Conservation (phyloP, 2,888 invertebrate species). For the Endomychus coccineus region DNA sequence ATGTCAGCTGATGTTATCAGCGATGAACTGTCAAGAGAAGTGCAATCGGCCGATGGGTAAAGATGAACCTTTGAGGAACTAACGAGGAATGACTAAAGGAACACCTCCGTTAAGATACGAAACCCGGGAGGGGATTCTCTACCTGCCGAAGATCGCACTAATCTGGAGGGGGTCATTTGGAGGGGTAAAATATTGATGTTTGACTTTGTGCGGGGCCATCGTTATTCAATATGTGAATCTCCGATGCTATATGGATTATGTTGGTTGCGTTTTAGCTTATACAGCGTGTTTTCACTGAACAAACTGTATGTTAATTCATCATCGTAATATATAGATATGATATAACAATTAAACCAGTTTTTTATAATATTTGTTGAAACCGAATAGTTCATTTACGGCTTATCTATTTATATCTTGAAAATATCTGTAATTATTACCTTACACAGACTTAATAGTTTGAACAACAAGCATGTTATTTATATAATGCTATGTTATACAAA, state of each 20-base stretch:
- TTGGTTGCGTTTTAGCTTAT: too few species aligned
- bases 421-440: too few species aligned
- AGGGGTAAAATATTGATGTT: slow-evolving; percentile 42
- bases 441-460: too few species aligned
- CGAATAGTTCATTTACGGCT: too few species aligned
- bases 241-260: slow-evolving; percentile 2
- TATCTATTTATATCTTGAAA: too few species aligned
- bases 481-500: too few species aligned
- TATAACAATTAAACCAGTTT: too few species aligned
- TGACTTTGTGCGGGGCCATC: slow-evolving; percentile 28
- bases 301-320: too few species aligned
- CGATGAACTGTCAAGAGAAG: slow-evolving; percentile 9
- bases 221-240: slow-evolving; percentile 1
- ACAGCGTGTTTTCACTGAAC: too few species aligned
- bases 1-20: slow-evolving; percentile 13
- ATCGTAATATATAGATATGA: too few species aligned
- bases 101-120: slow-evolving; percentile 38
- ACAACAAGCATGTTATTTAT: too few species aligned
- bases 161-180: slow-evolving; percentile 27
- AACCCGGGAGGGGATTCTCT: slow-evolving; percentile 35
- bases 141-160: slow-evolving; percentile 36
- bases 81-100: slow-evolving; percentile 38
- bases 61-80: slow-evolving; percentile 16
- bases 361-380: too few species aligned
- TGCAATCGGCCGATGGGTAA: slow-evolving; percentile 12